Conservation (phyloP, 2,888 invertebrate genomes). For the Eustalomyia histrio region DNA sequence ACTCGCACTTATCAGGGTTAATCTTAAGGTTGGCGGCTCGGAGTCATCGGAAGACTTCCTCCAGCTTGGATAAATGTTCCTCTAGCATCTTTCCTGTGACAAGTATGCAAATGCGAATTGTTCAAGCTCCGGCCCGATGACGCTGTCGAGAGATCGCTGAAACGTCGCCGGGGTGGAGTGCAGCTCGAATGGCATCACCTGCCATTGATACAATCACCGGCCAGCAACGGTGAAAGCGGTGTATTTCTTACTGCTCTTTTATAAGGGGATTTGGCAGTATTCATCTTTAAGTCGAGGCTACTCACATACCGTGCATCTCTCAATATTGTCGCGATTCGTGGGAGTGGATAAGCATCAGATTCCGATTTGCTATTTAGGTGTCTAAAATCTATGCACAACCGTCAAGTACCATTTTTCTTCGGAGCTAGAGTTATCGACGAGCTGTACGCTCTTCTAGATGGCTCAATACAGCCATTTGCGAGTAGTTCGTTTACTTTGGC, state of each 20-base stretch:
- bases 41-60: slow-evolving; percentile 1
- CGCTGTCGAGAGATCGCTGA: background rate
- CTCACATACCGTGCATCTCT: background rate
- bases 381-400: no score
- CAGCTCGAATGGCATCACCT: no score
- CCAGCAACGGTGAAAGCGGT: slow-evolving; percentile 6
- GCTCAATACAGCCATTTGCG: no score
- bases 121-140: background rate
- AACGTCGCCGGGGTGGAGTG: no score
- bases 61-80: slow-evolving; percentile 2
- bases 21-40: slow-evolving; percentile 17
- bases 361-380: no score
- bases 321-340: background rate
- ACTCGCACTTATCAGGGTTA: slow-evolving; percentile 26
- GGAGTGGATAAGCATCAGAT: slow-evolving; percentile 4
- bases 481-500: no score
- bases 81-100: slow-evolving; percentile 5
- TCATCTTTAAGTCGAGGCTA: background rate
- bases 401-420: no score
- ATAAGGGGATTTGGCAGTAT: slow-evolving; percentile 14
- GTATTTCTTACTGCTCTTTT: background rate
- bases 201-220: background rate
- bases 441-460: no score
- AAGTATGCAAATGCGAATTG: slow-evolving; percentile 13
- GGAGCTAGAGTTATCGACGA: no score